phyloP scores from a whole-genome alignment of 2,797 vertebrate genomes.

The Enteromius mattozi region DNA sequence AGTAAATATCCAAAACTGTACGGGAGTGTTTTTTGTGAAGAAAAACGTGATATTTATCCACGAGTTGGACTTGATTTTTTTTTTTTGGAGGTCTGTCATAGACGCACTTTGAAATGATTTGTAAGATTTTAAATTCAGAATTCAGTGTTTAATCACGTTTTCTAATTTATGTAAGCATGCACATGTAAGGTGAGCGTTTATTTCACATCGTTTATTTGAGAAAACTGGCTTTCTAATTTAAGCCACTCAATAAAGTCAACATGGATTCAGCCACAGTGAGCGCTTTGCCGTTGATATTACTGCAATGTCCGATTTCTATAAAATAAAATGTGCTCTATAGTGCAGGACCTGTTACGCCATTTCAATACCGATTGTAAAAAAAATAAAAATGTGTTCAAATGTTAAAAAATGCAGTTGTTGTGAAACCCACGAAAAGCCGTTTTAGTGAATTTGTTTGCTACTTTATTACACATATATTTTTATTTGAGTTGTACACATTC shows the following conservation, averaged over 20 bases:
- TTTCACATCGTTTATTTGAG: conserved; percentile 83
- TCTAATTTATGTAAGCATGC: conserved; percentile 99
- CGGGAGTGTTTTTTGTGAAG: conserved; percentile 87
- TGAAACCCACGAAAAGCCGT: background rate
- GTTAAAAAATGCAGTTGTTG: conserved; percentile 2
- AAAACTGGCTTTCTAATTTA: conserved; percentile 84
- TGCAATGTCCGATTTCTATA: background rate
- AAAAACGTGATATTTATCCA: conserved; percentile 89
- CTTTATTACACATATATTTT: background rate
- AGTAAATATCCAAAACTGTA: conserved; percentile 99
- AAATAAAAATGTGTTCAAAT: conserved; percentile 1
- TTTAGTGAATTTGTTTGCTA: background rate
- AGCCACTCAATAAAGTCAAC: conserved; percentile 84
- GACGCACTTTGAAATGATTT: conserved; percentile 93
- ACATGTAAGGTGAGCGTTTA: conserved; percentile 91
- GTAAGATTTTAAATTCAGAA: conserved; percentile 89
- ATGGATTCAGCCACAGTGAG: conserved; percentile 74
- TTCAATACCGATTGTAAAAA: background rate
- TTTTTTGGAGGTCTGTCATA: conserved; percentile 75
- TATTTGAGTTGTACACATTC: background rate
- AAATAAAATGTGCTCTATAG: background rate
- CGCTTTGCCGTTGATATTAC: conserved; percentile 58
- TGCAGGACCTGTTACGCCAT: conserved; percentile 10
- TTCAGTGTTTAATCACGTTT: conserved; percentile 90
- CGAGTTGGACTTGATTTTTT: conserved; percentile 84